Evolutionary conservation across 1,140 invertebrate genomes (phyloP).

Genomic region (Bombyx mori): ASM3026992v2 NC_085134.1:1967001-1967500

Average conservation of each 20-base stretch:
- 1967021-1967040: constrained; percentile 69
- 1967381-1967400: constrained; percentile 52
- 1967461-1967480: background rate
- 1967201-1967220: constrained; percentile 14
- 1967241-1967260: constrained; percentile 24
- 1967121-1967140: constrained; percentile 47
- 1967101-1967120: constrained; percentile 67
- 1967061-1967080: constrained; percentile 62
- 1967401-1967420: constrained; percentile 60
- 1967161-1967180: constrained; percentile 44
- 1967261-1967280: constrained; percentile 37
- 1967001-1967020: constrained; percentile 77
- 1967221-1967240: constrained; percentile 23
- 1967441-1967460: background rate
- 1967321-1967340: constrained; percentile 55
- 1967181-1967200: constrained; percentile 10
- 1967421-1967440: constrained; percentile 7
- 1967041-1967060: constrained; percentile 69
- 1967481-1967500: too few species aligned
- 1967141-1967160: constrained; percentile 51
- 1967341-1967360: constrained; percentile 56
- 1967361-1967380: constrained; percentile 61
- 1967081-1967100: constrained; percentile 68
- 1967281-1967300: constrained; percentile 50
- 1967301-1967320: constrained; percentile 44